phyloP scores from a whole-genome alignment of 37 sponge, comb jelly and placozoan genomes.

The Hexactinellida sp. region DNA sequence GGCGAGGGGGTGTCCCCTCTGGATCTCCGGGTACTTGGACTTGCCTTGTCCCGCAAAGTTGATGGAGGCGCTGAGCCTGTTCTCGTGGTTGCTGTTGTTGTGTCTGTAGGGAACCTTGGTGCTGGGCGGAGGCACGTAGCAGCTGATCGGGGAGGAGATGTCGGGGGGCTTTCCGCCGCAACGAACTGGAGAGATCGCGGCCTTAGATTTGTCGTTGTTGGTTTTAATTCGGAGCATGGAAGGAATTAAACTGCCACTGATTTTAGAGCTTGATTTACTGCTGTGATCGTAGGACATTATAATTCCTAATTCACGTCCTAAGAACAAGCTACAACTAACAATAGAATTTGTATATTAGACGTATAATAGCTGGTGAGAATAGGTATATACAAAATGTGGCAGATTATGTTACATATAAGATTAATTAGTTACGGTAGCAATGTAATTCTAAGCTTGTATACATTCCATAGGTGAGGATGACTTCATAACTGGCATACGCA shows the following conservation, averaged over 20 bases:
- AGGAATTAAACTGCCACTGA: neutral
- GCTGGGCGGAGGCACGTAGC: neutral
- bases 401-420: too few relatives aligned
- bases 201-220: neutral
- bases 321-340: too few relatives aligned
- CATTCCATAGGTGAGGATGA: conserved; percentile 60
- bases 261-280: neutral
- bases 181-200: neutral
- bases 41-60: neutral
- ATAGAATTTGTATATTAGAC: too few relatives aligned
- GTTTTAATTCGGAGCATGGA: neutral
- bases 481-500: conserved; percentile 75
- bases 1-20: neutral
- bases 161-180: neutral
- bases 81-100: neutral
- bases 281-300: neutral
- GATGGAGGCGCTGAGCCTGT: neutral
- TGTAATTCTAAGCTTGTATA: neutral
- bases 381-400: too few relatives aligned
- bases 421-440: too few relatives aligned
- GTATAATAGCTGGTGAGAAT: too few relatives aligned
- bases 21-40: neutral
- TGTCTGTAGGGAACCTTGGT: neutral
- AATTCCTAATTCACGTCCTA: too few relatives aligned
- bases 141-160: neutral